phyloP scores from a whole-genome alignment of 1,140 invertebrate genomes.

The Lepidurus couesii region DNA sequence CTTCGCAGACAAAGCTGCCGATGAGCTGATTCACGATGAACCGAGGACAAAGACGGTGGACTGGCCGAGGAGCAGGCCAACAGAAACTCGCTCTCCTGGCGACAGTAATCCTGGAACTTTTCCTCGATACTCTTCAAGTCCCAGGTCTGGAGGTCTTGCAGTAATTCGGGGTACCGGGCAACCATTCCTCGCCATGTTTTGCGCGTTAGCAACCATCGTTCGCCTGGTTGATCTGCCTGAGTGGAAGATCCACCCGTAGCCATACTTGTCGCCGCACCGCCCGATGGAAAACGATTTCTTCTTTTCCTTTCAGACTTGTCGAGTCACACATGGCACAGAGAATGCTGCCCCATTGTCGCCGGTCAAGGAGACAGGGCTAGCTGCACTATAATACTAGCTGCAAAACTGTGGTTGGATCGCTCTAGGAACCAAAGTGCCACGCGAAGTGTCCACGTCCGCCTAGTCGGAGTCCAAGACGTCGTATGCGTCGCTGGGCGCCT shows the following conservation, averaged over 20 bases:
- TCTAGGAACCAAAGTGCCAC: not conserved
- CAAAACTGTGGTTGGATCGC: not conserved
- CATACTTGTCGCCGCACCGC: not conserved
- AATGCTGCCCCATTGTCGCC: constrained; percentile 11
- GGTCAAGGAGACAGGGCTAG: not conserved
- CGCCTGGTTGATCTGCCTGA: constrained; percentile 39
- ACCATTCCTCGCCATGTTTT: constrained; percentile 88
- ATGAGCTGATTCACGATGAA: not conserved
- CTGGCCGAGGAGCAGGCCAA: not conserved
- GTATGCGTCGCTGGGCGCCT: constrained; percentile 16
- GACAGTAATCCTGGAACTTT: constrained; percentile 24
- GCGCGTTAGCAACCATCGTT: constrained; percentile 75
- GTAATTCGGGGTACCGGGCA: constrained; percentile 77
- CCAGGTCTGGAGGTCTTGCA: constrained; percentile 51
- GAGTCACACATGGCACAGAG: not conserved
- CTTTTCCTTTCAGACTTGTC: not conserved
- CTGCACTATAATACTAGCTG: not conserved
- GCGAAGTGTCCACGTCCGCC: constrained; percentile 6
- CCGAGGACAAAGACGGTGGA: not conserved
- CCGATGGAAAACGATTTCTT: not conserved
- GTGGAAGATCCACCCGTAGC: not conserved
- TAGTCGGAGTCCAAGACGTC: constrained; percentile 3
- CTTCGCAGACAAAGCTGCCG: not conserved
- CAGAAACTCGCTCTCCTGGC: not conserved
- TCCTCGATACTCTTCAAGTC: constrained; percentile 6